phyloP scores from a whole-genome alignment of 2,113 vertebrate genomes.

The Notarius quadriscutis region DNA sequence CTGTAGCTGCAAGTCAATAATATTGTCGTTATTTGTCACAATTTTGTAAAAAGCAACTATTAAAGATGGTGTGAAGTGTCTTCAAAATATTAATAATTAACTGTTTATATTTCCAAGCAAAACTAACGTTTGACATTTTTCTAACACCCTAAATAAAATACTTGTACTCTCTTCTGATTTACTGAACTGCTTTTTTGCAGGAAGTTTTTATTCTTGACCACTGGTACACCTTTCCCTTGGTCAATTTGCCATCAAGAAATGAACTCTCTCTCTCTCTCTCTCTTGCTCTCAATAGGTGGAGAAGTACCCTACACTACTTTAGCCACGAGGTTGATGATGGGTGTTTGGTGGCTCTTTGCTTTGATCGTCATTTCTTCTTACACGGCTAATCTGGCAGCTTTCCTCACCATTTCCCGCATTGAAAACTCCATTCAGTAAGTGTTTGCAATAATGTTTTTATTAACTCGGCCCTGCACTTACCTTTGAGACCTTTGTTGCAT shows the following conservation, averaged over 20 bases:
- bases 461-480: conserved; percentile 1
- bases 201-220: neutral
- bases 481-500: neutral
- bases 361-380: conserved; percentile 98
- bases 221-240: neutral
- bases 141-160: neutral
- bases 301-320: conserved; percentile 95
- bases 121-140: neutral
- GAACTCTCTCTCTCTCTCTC: conserved; percentile 18
- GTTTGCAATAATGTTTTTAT: conserved; percentile 16
- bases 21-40: neutral
- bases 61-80: neutral
- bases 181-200: neutral
- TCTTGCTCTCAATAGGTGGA: conserved; percentile 76
- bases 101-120: neutral
- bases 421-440: conserved; percentile 99
- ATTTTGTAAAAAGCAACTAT: neutral
- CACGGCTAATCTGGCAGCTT: conserved; percentile 97
- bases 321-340: conserved; percentile 98
- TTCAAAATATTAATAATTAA: neutral
- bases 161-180: neutral
- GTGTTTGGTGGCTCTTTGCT: conserved; percentile 98
- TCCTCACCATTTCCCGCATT: conserved; percentile 95
- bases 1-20: neutral
- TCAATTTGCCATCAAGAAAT: neutral